Conservation (phyloP, 2,888 invertebrate species). For the Tetrapedia diversipes region DNA sequence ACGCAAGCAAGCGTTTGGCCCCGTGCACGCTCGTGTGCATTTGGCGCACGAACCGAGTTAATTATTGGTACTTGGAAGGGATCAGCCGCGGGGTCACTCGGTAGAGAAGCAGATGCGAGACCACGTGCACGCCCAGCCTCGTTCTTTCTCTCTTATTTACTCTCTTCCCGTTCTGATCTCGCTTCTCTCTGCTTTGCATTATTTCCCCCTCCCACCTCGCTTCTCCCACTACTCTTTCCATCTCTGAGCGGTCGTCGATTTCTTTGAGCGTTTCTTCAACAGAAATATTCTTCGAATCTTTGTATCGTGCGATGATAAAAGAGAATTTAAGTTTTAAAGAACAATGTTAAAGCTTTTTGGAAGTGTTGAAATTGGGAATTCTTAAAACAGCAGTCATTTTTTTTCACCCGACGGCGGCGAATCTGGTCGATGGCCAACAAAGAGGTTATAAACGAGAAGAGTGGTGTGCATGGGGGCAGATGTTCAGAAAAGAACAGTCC, state of each 20-base stretch:
- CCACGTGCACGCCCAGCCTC: slow-evolving; percentile 74
- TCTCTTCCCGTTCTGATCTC: slow-evolving; percentile 3
- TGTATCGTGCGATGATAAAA: no score
- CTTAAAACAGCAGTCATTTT: neutral
- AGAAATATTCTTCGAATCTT: no score
- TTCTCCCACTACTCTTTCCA: neutral
- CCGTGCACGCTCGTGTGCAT: slow-evolving; percentile 63
- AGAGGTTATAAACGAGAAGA: slow-evolving; percentile 37
- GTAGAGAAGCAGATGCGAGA: slow-evolving; percentile 78
- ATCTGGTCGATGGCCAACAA: neutral
- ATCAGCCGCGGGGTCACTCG: slow-evolving; percentile 77
- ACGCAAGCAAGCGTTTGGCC: slow-evolving; percentile 66
- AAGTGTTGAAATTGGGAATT: no score
- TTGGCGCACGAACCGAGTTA: slow-evolving; percentile 75
- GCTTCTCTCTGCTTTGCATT: slow-evolving; percentile 17
- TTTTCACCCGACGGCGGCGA: neutral
- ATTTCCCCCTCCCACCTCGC: slow-evolving; percentile 7
- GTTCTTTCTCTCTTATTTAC: slow-evolving; percentile 21
- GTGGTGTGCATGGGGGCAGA: slow-evolving; percentile 39
- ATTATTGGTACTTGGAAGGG: slow-evolving; percentile 81
- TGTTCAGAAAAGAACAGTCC: slow-evolving; percentile 54
- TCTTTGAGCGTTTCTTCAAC: neutral
- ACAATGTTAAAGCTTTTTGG: no score
- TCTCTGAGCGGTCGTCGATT: neutral
- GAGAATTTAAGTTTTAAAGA: no score